phyloP scores from a whole-genome alignment of 2,113 vertebrate species.

The Sinocyclocheilus rhinocerous region DNA sequence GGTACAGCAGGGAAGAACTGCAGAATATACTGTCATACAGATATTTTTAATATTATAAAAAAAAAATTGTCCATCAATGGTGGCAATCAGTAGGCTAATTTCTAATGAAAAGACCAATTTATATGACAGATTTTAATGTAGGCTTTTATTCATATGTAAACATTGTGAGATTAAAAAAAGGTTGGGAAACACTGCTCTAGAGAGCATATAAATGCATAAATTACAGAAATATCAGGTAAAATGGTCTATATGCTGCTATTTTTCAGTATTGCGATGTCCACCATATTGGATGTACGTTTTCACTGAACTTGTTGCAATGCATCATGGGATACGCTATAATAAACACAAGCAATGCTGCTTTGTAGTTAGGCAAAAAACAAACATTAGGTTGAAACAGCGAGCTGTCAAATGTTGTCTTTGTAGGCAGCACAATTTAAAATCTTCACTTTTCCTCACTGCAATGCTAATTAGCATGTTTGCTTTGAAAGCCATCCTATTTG shows the following conservation, averaged over 20 bases:
- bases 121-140: too few species aligned
- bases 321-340: background rate
- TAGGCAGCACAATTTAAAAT: background rate
- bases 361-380: background rate
- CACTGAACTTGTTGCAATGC: background rate
- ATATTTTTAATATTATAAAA: too few species aligned
- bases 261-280: background rate
- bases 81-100: too few species aligned
- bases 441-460: background rate
- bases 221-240: background rate
- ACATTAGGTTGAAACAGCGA: background rate
- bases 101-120: too few species aligned
- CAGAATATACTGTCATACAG: too few species aligned
- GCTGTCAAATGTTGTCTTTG: background rate
- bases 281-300: background rate
- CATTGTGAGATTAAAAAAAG: too few species aligned
- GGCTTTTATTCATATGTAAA: too few species aligned
- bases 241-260: background rate
- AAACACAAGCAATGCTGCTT: background rate
- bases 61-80: too few species aligned
- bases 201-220: background rate
- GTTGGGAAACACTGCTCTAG: too few species aligned
- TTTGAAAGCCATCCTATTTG: slow-evolving; percentile 11
- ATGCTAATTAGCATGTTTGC: slow-evolving; percentile 14
- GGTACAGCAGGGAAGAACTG: too few species aligned